Evolutionary conservation across 2,888 invertebrate genomes (phyloP), one percentile per base, ranked within the genome.

Genomic region (Ornithoptera alexandrae): DNA sequence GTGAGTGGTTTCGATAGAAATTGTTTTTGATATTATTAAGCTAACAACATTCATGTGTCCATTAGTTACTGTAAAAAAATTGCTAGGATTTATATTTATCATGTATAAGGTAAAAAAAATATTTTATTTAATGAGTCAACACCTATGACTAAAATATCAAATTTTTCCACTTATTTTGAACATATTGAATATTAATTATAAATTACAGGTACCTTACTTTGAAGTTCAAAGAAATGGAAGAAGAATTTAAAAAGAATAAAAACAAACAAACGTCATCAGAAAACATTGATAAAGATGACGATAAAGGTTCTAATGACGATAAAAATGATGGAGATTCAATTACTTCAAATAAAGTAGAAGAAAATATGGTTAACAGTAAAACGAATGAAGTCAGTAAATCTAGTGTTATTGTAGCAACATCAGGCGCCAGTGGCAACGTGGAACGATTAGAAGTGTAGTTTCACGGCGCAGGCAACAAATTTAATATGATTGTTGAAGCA

Each of bases 171-270:
- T 30, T 4, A 30, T 30, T 30, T 30, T 30, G 30, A 30, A 30
- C 3, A 53, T n/a, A 53, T 53, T 53, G 15, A 17, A 53, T 12
- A n/a, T n/a, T 53, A 5, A 20, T 39, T 65, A 50, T 60, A n/a
- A 39, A 10, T 67, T 65, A 30, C 81, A 96, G 96, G 88, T 97
- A 97, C 81, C 89, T 97, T 65, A 96, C 96, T 17, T 88, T 96
- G 70, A 97, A 97, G 83, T 97, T 97, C 82, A 95, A 96, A 90
- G 97, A 97, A 87, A 96, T 97, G 95, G 97, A 97, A 85, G 96
- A 96, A 74, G 95, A 96, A 86, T 94, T 96, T 88, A 94, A 94
- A 70, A 94, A 95, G 79, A 96, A 96, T 75, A 94, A 95, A 74
- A 94, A 93, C 77, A 90, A 81, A 85, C 39, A 70, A 70, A 30